Percentiles rank a stretch among this genome's conserved stretches.
Evolutionary conservation across 2,888 invertebrate species (phyloP).

Genomic region (Drosophila meridiana): DNA sequence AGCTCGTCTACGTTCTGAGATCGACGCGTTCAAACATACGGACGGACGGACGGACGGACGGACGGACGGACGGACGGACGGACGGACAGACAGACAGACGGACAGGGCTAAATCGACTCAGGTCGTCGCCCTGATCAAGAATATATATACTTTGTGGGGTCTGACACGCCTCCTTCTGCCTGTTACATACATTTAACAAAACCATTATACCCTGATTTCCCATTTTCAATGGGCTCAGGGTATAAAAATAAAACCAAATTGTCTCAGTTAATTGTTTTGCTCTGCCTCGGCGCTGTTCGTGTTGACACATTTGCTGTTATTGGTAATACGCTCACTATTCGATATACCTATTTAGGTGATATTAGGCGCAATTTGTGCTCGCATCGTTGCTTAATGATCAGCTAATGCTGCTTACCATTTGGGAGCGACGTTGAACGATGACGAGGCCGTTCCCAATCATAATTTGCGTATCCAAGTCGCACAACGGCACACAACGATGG

Average conservation of each 20-base stretch:
- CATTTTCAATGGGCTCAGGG: too few relatives aligned
- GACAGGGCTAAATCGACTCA: too few relatives aligned
- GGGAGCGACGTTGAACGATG: slow-evolving; percentile 14
- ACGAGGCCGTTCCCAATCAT: slow-evolving; percentile 43
- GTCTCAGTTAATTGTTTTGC: not conserved
- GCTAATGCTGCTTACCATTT: slow-evolving; percentile 54
- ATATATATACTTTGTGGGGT: too few relatives aligned
- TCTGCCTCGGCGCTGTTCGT: not conserved
- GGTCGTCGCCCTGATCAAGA: too few relatives aligned
- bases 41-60: too few relatives aligned
- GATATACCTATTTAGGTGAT: slow-evolving; percentile 35
- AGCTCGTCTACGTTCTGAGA: too few relatives aligned
- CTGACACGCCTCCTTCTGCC: too few relatives aligned
- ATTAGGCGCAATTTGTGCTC: slow-evolving; percentile 52
- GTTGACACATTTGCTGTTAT: not conserved
- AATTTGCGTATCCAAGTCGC: slow-evolving; percentile 53
- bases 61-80: too few relatives aligned
- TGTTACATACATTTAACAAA: too few relatives aligned
- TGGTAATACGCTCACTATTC: not conserved
- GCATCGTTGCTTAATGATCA: slow-evolving; percentile 48
- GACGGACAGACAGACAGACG: too few relatives aligned
- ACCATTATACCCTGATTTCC: too few relatives aligned
- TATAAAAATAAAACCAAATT: not conserved
- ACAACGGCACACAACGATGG: slow-evolving; percentile 11
- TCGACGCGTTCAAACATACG: too few relatives aligned